Evolutionary conservation across 2,113 vertebrate species (phyloP).

Genomic region (Indicator indicator): DNA sequence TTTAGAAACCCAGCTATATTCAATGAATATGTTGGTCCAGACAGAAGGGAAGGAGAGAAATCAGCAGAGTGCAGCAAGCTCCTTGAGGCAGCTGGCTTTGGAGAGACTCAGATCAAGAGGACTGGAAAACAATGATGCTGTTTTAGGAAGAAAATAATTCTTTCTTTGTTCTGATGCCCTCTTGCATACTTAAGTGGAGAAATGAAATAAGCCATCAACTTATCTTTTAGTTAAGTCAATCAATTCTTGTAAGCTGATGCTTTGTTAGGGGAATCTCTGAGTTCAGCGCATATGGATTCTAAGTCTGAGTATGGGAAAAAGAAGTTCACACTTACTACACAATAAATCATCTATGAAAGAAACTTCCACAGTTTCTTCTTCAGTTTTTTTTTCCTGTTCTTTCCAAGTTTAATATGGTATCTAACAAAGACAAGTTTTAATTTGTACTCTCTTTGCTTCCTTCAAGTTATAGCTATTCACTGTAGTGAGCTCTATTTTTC

Average conservation of each 20-base stretch:
- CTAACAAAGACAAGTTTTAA: neutral
- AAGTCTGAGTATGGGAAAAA: neutral
- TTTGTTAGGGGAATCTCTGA: neutral
- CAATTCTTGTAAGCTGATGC: neutral
- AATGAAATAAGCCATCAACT: neutral
- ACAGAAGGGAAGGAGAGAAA: conserved; percentile 85
- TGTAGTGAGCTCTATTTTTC: neutral
- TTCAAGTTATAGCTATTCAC: too few relatives aligned
- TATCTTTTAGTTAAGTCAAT: neutral
- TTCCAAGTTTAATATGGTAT: neutral
- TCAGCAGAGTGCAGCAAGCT: conserved; percentile 77
- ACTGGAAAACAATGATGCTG: conserved; percentile 81
- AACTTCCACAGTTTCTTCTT: neutral
- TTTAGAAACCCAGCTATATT: conserved; percentile 80
- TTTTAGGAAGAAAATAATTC: conserved; percentile 78
- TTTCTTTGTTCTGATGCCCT: neutral
- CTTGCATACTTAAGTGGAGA: neutral
- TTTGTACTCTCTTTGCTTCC: neutral
- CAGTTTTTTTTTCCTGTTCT: neutral
- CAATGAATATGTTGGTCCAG: conserved; percentile 90
- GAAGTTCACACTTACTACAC: neutral
- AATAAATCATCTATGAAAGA: neutral
- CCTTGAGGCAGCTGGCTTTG: conserved; percentile 82
- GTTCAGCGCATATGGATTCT: neutral
- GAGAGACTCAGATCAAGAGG: conserved; percentile 48